Percentiles rank a stretch among this genome's conserved stretches.
Conservation (phyloP, 1,140 invertebrate genomes). For the Metopolophium dirhodum region DNA sequence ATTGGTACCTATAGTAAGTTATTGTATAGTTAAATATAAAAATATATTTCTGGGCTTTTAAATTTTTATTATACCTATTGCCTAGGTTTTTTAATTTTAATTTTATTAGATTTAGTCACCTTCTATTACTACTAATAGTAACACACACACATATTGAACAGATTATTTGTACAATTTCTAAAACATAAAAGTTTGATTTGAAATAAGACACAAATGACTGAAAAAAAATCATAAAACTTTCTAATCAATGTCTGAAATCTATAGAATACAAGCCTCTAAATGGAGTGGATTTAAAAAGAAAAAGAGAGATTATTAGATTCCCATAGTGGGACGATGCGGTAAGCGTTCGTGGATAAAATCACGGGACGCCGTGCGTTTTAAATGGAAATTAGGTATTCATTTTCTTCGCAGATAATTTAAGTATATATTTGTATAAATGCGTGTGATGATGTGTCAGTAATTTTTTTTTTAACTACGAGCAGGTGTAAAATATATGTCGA, state of each 20-base stretch:
- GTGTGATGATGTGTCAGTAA: not conserved
- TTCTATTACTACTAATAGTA: not conserved
- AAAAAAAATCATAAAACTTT: not conserved
- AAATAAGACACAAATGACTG: not conserved
- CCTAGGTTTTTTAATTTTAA: too few relatives aligned
- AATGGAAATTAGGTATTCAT: conserved; percentile 35
- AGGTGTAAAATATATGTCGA: not conserved
- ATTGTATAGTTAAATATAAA: not conserved
- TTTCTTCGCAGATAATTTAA: not conserved
- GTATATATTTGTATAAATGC: not conserved
- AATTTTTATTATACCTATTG: too few relatives aligned
- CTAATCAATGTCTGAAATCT: not conserved
- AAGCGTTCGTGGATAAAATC: not conserved
- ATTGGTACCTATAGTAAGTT: not conserved
- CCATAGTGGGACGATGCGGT: not conserved
- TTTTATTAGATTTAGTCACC: not conserved
- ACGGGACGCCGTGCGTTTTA: not conserved
- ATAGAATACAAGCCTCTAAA: not conserved
- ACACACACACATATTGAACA: not conserved
- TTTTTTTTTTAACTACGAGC: not conserved
- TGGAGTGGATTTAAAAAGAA: conserved; percentile 17
- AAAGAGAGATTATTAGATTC: not conserved
- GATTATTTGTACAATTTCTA: not conserved
- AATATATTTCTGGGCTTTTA: not conserved
- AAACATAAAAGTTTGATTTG: not conserved